A percentile compares a stretch with the other conserved stretches of the same genome.
phyloP scores from a whole-genome alignment of 1,140 invertebrate genomes.

The Cotesia typhae region DNA sequence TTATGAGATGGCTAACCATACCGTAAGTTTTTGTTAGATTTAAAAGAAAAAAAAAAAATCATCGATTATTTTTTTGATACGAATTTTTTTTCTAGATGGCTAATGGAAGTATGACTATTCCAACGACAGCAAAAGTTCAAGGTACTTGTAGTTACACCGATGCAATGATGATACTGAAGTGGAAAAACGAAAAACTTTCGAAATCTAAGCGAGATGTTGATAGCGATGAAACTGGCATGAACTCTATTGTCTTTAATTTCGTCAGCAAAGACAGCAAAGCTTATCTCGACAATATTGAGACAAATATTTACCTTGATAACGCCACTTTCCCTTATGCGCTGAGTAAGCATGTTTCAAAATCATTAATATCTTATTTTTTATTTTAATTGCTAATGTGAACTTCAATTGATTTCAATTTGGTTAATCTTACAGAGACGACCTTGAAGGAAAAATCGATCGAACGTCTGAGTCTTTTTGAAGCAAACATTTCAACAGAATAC shows the following conservation, averaged over 20 bases:
- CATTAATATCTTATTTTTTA: too few relatives aligned
- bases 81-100: slow-evolving; percentile 27
- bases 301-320: slow-evolving; percentile 21
- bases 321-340: slow-evolving; percentile 7
- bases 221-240: not conserved
- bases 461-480: slow-evolving; percentile 34
- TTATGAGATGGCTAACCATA: slow-evolving; percentile 20
- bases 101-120: slow-evolving; percentile 32
- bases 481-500: slow-evolving; percentile 5
- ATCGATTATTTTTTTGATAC: not conserved
- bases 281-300: slow-evolving; percentile 14
- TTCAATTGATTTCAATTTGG: not conserved
- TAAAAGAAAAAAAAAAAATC: not conserved
- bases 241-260: slow-evolving; percentile 18
- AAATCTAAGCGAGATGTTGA: not conserved
- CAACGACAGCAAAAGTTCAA: slow-evolving; percentile 25
- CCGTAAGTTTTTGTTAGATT: slow-evolving; percentile 30
- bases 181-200: slow-evolving; percentile 12
- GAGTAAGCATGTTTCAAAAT: slow-evolving; percentile 13
- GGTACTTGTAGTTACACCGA: slow-evolving; percentile 37
- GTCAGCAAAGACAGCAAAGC: not conserved
- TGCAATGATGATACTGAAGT: slow-evolving; percentile 36
- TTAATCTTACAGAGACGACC: too few relatives aligned
- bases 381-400: not conserved
- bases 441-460: slow-evolving; percentile 14